Conservation (phyloP, 2,113 vertebrate genomes). For the Callithrix jacchus region DNA sequence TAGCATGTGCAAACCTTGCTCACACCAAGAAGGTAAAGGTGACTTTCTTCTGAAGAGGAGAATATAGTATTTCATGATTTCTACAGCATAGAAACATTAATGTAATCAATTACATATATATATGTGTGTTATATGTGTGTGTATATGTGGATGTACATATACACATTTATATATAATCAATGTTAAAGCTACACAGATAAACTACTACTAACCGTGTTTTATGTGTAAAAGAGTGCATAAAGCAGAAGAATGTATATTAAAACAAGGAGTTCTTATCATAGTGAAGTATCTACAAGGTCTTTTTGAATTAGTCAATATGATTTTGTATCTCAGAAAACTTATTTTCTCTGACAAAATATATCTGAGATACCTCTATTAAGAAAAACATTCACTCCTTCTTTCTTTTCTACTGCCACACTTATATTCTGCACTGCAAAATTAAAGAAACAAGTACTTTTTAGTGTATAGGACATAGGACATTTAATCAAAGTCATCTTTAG, state of each 20-base stretch:
- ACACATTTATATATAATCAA: not conserved
- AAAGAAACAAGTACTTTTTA: conserved; percentile 22
- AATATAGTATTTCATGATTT: not conserved
- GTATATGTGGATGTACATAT: not conserved
- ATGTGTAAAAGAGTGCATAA: not conserved
- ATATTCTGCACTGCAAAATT: conserved; percentile 25
- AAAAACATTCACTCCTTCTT: not conserved
- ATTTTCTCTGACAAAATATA: conserved; percentile 22
- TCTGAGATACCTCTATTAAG: not conserved
- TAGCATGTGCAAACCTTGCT: not conserved
- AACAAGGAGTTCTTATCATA: not conserved
- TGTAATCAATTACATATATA: conserved; percentile 14
- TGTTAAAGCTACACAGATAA: not conserved
- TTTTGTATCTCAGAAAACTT: not conserved
- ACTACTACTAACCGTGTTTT: not conserved
- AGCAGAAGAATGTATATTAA: not conserved
- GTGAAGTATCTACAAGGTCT: not conserved
- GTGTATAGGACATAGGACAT: not conserved
- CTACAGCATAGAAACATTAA: not conserved
- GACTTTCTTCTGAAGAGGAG: not conserved
- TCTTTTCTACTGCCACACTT: not conserved
- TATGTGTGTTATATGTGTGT: too few species aligned
- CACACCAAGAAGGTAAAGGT: not conserved
- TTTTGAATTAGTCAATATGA: not conserved
- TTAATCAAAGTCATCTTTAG: conserved; percentile 63